Evolutionary conservation across 92 coral and sea anemone genomes (phyloP), one percentile per base, ranked within the genome.

Genomic region (Blastomussa wellsi): DNA sequence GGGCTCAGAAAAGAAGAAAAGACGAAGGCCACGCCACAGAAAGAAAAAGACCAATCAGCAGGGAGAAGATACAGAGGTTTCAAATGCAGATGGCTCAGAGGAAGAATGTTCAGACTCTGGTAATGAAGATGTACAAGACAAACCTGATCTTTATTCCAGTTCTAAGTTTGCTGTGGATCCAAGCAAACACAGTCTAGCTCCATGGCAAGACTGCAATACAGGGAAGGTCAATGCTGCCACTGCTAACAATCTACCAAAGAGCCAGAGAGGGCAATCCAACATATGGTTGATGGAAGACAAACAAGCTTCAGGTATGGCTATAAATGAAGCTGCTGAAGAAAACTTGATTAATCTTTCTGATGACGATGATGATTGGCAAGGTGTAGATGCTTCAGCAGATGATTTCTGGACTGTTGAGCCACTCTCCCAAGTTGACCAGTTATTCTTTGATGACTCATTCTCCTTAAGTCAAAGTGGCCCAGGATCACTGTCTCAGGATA

Each of bases 361-460:
- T 47, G 83, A 80, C 33, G 84, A 53, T n/a, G 66, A 64, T 13
- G 91, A 75, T 16, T 55, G 57, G 68, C 47, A 86, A 26, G 87
- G 80, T 67, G 82, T 77, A 20, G 87, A 77, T 90, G 83, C 76
- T 72, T 39, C 81, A 35, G 33, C 59, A 5, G 87, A 82, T 69
- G 69, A 77, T n/a, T 6, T 69, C 38, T 84, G 48, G 49, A 65
- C 69, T 36, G 38, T 76, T 29, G 92, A 90, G 42, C 49, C 73
- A 6, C 92, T 82, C 16, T 82, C 91, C n/a, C 83, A 90, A 72
- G 90, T 83, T 59, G 87, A 83, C 12, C 64, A 72, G 13, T 9
- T 83, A 5, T 75, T 83, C 62, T 83, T 83, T 19, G 37, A 36
- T 16, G 78, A 73, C 72, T 2, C 48, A 55, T 83, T 75, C 22